phyloP scores from a whole-genome alignment of 1,140 invertebrate species.

The Lycorma delicatula region DNA sequence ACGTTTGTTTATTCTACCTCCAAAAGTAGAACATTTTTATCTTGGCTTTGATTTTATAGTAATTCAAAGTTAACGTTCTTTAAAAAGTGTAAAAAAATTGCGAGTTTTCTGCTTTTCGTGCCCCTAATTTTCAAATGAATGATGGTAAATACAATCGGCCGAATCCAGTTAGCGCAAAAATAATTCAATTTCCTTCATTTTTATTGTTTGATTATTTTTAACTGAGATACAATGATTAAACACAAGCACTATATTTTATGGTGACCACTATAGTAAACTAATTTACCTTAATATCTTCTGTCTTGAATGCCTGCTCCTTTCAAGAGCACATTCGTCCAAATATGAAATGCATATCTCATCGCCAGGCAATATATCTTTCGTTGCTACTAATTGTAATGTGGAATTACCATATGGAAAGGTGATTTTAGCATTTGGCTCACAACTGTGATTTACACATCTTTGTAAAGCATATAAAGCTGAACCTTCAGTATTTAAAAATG shows the following conservation, averaged over 20 bases:
- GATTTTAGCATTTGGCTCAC: conserved; percentile 76
- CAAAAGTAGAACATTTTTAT: no score
- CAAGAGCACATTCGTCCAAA: conserved; percentile 72
- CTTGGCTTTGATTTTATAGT: no score
- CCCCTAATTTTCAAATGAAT: not conserved
- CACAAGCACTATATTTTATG: no score
- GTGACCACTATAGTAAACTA: no score
- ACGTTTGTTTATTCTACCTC: no score
- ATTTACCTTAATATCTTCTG: conserved; percentile 64
- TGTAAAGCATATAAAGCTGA: conserved; percentile 80
- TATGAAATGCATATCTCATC: conserved; percentile 91
- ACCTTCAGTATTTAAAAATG: conserved; percentile 88
- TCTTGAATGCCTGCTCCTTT: conserved; percentile 73
- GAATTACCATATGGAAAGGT: conserved; percentile 80
- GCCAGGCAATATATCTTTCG: conserved; percentile 61
- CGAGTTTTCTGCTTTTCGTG: not conserved
- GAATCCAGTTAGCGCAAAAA: not conserved
- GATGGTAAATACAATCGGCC: not conserved
- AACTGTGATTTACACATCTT: conserved; percentile 88
- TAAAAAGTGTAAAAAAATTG: not conserved
- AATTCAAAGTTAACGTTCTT: no score
- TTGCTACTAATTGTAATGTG: conserved; percentile 64
- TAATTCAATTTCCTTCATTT: not conserved
- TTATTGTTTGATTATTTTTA: conserved; percentile 1
- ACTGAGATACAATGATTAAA: conserved; percentile 6